Evolutionary conservation across 2,888 invertebrate species (phyloP).

Genomic region (Scaptomyza tumidula): DNA sequence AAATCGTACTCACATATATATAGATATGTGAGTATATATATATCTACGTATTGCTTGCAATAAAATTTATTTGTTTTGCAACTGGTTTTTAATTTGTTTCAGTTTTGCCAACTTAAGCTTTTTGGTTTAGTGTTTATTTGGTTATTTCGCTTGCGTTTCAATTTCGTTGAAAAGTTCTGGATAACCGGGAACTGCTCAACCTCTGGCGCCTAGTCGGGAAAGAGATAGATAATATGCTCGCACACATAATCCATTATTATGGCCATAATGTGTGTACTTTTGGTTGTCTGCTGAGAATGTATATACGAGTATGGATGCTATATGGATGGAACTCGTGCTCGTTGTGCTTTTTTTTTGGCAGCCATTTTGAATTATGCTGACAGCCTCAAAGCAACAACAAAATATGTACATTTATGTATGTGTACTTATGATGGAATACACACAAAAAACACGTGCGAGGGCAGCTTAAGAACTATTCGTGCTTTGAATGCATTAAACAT

Average conservation of each 20-base stretch:
- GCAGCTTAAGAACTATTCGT: constrained; percentile 29
- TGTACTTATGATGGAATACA: constrained; percentile 29
- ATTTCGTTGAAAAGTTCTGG: constrained; percentile 40
- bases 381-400: constrained; percentile 22
- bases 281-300: neutral
- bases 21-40: neutral
- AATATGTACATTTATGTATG: constrained; percentile 10
- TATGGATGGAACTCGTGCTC: constrained; percentile 13
- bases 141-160: constrained; percentile 46
- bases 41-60: neutral
- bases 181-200: constrained; percentile 15
- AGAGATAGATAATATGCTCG: neutral
- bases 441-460: constrained; percentile 37
- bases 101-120: constrained; percentile 39
- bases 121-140: constrained; percentile 6
- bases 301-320: neutral
- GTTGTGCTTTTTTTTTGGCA: constrained; percentile 35
- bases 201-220: constrained; percentile 12
- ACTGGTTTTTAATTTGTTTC: constrained; percentile 36
- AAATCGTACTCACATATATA: no score
- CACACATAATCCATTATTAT: constrained; percentile 4
- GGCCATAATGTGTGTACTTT: neutral
- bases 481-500: constrained; percentile 20
- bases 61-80: constrained; percentile 41
- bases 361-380: constrained; percentile 45